Percentiles rank a stretch among this genome's conserved stretches.
phyloP scores from a whole-genome alignment of 2,888 invertebrate genomes.

The Tetragnatha montana region DNA sequence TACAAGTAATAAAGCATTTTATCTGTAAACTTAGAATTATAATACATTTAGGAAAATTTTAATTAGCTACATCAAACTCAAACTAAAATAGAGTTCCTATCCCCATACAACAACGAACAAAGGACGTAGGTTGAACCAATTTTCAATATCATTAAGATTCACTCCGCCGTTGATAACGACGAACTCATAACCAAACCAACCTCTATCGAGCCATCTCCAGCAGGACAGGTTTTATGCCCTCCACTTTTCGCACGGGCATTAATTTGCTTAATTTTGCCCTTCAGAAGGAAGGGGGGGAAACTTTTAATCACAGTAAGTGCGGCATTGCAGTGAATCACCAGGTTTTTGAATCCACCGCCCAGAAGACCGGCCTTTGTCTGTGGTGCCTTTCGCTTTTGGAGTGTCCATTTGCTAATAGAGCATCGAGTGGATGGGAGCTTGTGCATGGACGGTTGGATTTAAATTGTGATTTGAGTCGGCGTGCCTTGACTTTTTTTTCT shows the following conservation, averaged over 20 bases:
- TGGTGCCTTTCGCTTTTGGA: slow-evolving; percentile 36
- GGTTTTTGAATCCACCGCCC: slow-evolving; percentile 57
- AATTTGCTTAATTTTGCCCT: slow-evolving; percentile 61
- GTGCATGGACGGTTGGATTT: slow-evolving; percentile 37
- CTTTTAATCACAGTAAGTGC: slow-evolving; percentile 69
- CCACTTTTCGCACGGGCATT: slow-evolving; percentile 15
- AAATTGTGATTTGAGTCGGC: slow-evolving; percentile 54
- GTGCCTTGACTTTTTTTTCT: neutral
- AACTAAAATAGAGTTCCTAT: too few species aligned
- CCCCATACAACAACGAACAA: too few species aligned
- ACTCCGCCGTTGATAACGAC: neutral
- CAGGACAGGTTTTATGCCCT: neutral
- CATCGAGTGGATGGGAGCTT: slow-evolving; percentile 15
- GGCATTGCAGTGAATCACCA: slow-evolving; percentile 51
- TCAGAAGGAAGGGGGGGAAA: neutral
- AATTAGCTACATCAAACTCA: too few species aligned
- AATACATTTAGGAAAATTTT: too few species aligned
- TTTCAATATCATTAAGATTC: neutral
- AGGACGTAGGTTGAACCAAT: too few species aligned
- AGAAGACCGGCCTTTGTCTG: slow-evolving; percentile 33
- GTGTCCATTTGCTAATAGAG: slow-evolving; percentile 62
- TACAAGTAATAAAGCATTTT: too few species aligned
- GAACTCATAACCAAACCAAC: neutral
- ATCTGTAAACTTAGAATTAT: too few species aligned
- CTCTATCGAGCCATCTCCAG: neutral